These are phyloP conservation scores for Drosophila sordidapex DNA, from an alignment of 2,888 invertebrate species.

Conservation along the genomic window DNA sequence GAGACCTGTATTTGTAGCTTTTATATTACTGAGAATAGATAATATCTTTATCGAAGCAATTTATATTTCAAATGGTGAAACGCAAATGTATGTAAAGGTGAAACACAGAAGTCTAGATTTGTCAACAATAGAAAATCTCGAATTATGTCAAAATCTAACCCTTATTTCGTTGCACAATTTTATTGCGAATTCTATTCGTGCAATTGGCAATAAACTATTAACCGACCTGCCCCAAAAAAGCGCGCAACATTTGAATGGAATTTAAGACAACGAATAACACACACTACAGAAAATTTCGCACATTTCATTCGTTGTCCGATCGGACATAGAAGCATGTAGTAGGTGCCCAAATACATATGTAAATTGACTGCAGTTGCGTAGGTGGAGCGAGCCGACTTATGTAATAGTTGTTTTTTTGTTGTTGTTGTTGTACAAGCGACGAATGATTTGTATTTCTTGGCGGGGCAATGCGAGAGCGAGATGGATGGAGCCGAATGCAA, in stretches of 20 bases:
- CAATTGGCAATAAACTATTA: slow-evolving; percentile 1
- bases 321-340: slow-evolving; percentile 29
- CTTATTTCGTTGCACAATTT: neutral
- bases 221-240: slow-evolving; percentile 39
- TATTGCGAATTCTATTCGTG: slow-evolving; percentile 7
- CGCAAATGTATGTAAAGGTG: neutral
- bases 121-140: neutral
- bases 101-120: neutral
- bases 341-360: slow-evolving; percentile 27
- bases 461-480: slow-evolving; percentile 65
- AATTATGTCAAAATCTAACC: neutral
- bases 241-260: slow-evolving; percentile 38
- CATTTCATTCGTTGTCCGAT: slow-evolving; percentile 70
- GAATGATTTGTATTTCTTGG: slow-evolving; percentile 25
- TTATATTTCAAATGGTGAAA: neutral
- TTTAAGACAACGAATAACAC: slow-evolving; percentile 43
- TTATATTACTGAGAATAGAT: neutral
- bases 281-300: slow-evolving; percentile 38
- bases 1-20: neutral
- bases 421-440: slow-evolving; percentile 54
- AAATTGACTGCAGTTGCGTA: slow-evolving; percentile 45
- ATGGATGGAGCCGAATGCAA: slow-evolving; percentile 52
- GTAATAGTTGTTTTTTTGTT: slow-evolving; percentile 69
- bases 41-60: neutral
- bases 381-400: slow-evolving; percentile 76